Evolutionary conservation across 30 jellyfish, hydroid and myxozoan species (phyloP).

Genomic region (Pseudorhiza aurosa): DNA sequence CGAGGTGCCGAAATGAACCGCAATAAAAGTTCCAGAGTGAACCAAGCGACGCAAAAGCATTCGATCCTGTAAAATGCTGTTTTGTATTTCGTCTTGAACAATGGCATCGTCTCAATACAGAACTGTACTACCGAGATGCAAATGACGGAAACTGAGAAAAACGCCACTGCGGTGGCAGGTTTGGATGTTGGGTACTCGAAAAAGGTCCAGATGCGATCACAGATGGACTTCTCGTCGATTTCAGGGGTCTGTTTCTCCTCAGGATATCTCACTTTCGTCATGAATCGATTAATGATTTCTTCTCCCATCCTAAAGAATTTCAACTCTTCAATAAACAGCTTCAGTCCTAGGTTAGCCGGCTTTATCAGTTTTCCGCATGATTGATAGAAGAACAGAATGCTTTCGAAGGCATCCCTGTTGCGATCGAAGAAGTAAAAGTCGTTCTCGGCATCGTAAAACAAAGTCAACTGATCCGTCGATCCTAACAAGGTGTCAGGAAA

Average conservation of each 20-base stretch:
- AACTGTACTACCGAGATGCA: constrained; percentile 39
- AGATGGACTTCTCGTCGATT: not conserved
- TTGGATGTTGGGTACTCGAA: constrained; percentile 70
- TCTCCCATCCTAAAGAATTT: constrained; percentile 83
- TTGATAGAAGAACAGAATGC: constrained; percentile 73
- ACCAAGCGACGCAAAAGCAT: constrained; percentile 67
- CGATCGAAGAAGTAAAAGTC: constrained; percentile 74
- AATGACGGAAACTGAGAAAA: constrained; percentile 68
- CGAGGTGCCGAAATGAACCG: constrained; percentile 55
- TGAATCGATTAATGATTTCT: constrained; percentile 65
- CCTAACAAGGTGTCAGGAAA: constrained; percentile 75
- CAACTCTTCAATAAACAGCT: constrained; percentile 67
- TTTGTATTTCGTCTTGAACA: not conserved
- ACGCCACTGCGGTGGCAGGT: constrained; percentile 47
- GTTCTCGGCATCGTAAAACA: constrained; percentile 33
- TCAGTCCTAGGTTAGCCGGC: constrained; percentile 57
- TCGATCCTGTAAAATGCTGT: constrained; percentile 25
- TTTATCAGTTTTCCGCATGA: constrained; percentile 66
- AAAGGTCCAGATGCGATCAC: constrained; percentile 56
- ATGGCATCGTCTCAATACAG: constrained; percentile 77
- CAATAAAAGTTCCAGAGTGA: constrained; percentile 61
- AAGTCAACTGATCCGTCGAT: constrained; percentile 15
- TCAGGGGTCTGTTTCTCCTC: not conserved
- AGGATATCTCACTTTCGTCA: constrained; percentile 30
- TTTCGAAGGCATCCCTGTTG: constrained; percentile 79